Base-by-base conservation (phyloP, 2,113 vertebrate genomes). In the Aldabrachelys gigantea region DNA sequence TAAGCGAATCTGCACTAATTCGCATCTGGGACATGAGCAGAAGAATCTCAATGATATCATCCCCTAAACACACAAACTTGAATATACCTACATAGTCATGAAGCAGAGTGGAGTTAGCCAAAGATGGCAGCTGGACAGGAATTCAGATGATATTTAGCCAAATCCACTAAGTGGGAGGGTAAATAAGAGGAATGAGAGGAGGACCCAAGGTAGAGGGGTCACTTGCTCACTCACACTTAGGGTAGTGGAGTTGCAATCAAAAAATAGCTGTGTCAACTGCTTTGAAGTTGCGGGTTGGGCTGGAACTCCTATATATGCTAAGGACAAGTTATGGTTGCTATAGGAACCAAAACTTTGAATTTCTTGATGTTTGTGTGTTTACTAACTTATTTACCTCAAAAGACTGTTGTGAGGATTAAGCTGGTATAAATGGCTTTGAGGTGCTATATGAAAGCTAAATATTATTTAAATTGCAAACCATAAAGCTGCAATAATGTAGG, bases 221-320 rank as follows among this genome's bases (percentile, higher is more conserved):
- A 21, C 0, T 0, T 3, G 31, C 53, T 0, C 4, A n/a, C 4
- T 72, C 65, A 38, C 9, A 72, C n/a, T 38, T 38, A n/a, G 65
- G 65, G 35, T n/a, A 21, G 17, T n/a, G 35, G 65, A 8, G n/a
- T 72, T 38, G 65, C 9, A 10, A n/a, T 72, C n/a, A 38, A 38
- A 72, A 72, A 21, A 72, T 72, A 72, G 12, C n/a, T 72, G 17
- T 38, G 35, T n/a, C 2, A 8, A 21, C n/a, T 72, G 65, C 65
- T 72, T 72, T 72, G 65, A 38, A 72, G n/a, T 72, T 72, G 35
- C 2, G 4, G 17, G 8, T 72, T 38, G 17, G n/a, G 65, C 19
- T 72, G 65, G n/a, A 72, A 6, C 41, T 27, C 52, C 52, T 69
- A 27, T 52, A 13, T 50, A n/a, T 50, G 31, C 24, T 56, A 82